phyloP scores from a whole-genome alignment of 2,888 invertebrate genomes.

The Malthinus flaveolus region DNA sequence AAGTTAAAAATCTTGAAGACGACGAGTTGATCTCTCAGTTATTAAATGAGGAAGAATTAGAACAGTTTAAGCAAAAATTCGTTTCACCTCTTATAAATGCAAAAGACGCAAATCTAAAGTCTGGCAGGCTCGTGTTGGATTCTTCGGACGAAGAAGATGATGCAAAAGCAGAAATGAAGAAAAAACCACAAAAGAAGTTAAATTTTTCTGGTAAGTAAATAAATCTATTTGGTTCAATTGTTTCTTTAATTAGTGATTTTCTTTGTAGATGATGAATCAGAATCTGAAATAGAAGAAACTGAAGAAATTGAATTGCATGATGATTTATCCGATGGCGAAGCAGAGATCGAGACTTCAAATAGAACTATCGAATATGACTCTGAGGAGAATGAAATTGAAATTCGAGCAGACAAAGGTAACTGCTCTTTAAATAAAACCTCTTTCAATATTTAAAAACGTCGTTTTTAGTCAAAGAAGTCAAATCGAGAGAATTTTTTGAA shows the following conservation, averaged over 20 bases:
- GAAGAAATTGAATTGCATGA: slow-evolving; percentile 49
- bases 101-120: slow-evolving; percentile 7
- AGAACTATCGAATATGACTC: slow-evolving; percentile 74
- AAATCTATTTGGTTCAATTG: no score
- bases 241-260: no score
- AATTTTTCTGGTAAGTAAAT: slow-evolving; percentile 56
- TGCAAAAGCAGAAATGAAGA: slow-evolving; percentile 25
- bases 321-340: slow-evolving; percentile 47
- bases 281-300: slow-evolving; percentile 47
- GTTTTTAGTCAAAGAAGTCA: slow-evolving; percentile 38
- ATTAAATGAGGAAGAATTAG: slow-evolving; percentile 47
- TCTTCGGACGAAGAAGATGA: slow-evolving; percentile 49
- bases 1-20: slow-evolving; percentile 40
- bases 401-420: neutral
- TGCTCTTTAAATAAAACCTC: neutral
- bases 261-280: slow-evolving; percentile 43
- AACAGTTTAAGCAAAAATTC: slow-evolving; percentile 45
- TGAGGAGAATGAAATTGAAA: slow-evolving; percentile 75
- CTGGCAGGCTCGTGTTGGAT: slow-evolving; percentile 33
- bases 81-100: slow-evolving; percentile 37
- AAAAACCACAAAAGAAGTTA: slow-evolving; percentile 48
- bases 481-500: slow-evolving; percentile 77
- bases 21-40: slow-evolving; percentile 48
- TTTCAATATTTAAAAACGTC: slow-evolving; percentile 4
- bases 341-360: slow-evolving; percentile 42